Evolutionary conservation across 2,113 vertebrate genomes (phyloP).

Genomic region (Leucopternis melanops): DNA sequence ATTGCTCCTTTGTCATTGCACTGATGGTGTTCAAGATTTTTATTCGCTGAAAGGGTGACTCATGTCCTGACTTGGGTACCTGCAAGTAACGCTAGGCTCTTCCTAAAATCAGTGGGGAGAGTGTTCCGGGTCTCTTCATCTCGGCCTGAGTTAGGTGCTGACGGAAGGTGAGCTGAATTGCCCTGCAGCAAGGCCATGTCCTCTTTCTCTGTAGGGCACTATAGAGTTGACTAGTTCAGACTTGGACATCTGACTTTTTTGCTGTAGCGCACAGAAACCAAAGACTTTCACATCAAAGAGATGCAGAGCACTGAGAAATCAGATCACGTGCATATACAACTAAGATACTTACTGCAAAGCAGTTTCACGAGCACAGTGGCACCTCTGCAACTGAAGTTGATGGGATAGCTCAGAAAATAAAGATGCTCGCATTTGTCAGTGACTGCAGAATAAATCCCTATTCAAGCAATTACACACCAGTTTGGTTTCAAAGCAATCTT

Average conservation of each 20-base stretch:
- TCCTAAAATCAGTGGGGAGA: background rate
- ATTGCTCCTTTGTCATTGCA: background rate
- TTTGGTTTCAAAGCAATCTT: slow-evolving; percentile 13
- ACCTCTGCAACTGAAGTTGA: slow-evolving; percentile 2
- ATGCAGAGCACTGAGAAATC: background rate
- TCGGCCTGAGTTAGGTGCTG: background rate
- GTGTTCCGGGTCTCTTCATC: background rate
- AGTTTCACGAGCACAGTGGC: background rate
- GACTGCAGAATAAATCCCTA: background rate
- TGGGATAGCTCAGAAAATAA: slow-evolving; percentile 7
- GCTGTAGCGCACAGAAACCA: background rate
- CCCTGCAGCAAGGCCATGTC: background rate
- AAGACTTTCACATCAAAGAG: background rate
- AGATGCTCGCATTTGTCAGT: background rate
- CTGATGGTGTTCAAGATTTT: background rate
- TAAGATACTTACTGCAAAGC: background rate
- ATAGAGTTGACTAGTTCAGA: background rate
- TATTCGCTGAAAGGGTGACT: background rate
- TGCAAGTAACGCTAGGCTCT: background rate
- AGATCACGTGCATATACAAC: background rate
- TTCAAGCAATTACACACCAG: slow-evolving; percentile 11
- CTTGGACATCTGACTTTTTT: background rate
- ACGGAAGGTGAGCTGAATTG: background rate
- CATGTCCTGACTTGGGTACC: background rate
- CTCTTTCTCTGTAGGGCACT: background rate